Evolutionary conservation across 2,797 vertebrate genomes (phyloP), one percentile per base, ranked within the genome.

Genomic region (Sternotherus odoratus): DNA sequence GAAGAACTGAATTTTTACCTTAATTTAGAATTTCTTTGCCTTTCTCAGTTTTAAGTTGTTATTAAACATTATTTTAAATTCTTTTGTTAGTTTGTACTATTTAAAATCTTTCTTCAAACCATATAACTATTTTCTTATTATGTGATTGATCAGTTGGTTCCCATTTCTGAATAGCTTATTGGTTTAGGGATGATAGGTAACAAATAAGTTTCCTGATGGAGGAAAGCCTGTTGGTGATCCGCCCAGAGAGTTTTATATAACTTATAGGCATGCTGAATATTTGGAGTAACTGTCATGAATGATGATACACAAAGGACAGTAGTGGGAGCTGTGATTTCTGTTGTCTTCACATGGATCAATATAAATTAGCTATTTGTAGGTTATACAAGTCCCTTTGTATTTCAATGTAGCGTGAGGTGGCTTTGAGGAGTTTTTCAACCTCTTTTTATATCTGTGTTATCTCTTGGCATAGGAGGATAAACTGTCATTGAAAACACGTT

Each of bases 281-380:
- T 28, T 88, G 72, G 30, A 24, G 2, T 88, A 43, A 77, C 86
- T 48, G 13, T 80, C 10, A 56, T 88, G 50, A 77, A 1, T 50
- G 12, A 19, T 23, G 43, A 8, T 74, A 49, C 92, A 91, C 9
- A 28, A 48, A 46, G 6, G 79, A 75, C 9, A 91, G 2, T 66
- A 53, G 9, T 72, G 11, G 43, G 87, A 21, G 5, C 43, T 26
- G 6, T 43, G 21, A n/a, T 69, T 7, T 39, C 77, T 90, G 53
- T 79, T 13, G 33, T 33, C 2, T 30, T 43, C 57, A 82, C 12
- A 79, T 54, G 43, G 85, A 91, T 33, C 3, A 28, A 79, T 57
- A 6, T 23, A 1, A 39, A 24, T 23, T 39, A 39, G n/a, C 19
- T 0, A 0, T 50, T 48, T 69, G 53, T 92, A 48, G 0, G 0